Percentiles rank a stretch among this genome's conserved stretches.
These are phyloP conservation scores for Limnothrissa miodon DNA, from an alignment of 2,113 vertebrate species.

Conservation along the genomic window DNA sequence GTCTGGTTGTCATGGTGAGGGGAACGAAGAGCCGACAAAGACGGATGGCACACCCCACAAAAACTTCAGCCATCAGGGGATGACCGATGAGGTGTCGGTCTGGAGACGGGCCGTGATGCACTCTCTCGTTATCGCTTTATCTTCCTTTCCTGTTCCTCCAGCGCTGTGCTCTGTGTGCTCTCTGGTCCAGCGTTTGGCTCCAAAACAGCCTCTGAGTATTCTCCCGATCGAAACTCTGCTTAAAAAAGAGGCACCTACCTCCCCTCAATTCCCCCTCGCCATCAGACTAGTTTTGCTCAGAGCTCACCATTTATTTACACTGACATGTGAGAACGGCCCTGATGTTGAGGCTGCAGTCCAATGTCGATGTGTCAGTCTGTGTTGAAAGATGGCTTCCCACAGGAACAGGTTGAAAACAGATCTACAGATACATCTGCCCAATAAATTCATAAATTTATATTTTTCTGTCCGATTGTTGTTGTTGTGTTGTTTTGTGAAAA, in stretches of 20 bases:
- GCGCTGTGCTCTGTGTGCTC: neutral
- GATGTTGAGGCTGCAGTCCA: neutral
- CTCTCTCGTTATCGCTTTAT: constrained; percentile 60
- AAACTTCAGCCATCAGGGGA: constrained; percentile 17
- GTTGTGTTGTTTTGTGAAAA: constrained; percentile 31
- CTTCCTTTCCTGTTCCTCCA: constrained; percentile 28
- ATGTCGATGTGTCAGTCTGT: neutral
- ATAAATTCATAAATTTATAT: constrained; percentile 53
- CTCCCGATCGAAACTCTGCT: neutral
- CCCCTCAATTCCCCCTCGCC: constrained; percentile 32
- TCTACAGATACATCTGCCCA: neutral
- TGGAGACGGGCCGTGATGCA: constrained; percentile 51
- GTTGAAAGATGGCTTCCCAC: neutral
- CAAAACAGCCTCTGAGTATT: neutral
- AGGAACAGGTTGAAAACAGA: neutral
- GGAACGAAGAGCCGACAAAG: neutral
- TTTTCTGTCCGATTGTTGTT: constrained; percentile 34
- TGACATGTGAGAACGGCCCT: neutral
- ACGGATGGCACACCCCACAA: neutral
- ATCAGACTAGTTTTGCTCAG: constrained; percentile 56
- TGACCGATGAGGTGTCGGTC: constrained; percentile 52
- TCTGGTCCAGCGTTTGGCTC: neutral
- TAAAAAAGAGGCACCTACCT: neutral
- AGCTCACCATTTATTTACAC: constrained; percentile 21
- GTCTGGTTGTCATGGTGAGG: neutral